Conservation (phyloP, 2,113 vertebrate species). For the Lonchura striata region DNA sequence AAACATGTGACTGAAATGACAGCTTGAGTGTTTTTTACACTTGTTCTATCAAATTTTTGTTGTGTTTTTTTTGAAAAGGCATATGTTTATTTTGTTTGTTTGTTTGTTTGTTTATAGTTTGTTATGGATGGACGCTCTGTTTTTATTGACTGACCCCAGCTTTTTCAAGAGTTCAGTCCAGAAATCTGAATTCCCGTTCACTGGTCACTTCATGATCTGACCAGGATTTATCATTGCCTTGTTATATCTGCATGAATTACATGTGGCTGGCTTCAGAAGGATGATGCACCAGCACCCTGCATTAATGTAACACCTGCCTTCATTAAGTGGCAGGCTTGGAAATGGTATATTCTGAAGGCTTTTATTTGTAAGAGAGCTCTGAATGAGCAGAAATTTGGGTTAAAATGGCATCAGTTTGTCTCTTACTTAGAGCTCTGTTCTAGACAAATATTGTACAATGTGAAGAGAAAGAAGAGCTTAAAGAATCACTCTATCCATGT, state of each 20-base stretch:
- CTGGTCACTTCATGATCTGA: background rate
- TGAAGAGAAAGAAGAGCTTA: background rate
- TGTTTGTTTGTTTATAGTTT: slow-evolving; percentile 24
- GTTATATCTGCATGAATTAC: slow-evolving; percentile 5
- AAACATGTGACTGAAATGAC: slow-evolving; percentile 34
- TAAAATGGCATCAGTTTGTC: background rate
- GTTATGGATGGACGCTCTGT: background rate
- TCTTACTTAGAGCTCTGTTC: background rate
- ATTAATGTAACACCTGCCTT: slow-evolving; percentile 14
- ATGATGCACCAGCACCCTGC: background rate
- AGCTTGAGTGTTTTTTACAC: slow-evolving; percentile 42
- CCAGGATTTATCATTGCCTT: slow-evolving; percentile 16
- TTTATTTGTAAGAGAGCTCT: background rate
- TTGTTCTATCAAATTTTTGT: background rate
- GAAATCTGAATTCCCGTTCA: background rate
- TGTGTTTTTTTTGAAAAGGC: background rate
- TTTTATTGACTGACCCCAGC: slow-evolving; percentile 34
- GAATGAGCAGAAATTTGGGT: background rate
- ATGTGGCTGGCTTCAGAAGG: slow-evolving; percentile 36
- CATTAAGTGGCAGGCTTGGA: background rate
- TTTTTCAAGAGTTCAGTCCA: slow-evolving; percentile 23
- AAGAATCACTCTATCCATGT: background rate
- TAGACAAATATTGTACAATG: background rate
- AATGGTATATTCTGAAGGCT: background rate
- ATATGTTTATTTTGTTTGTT: background rate